Conservation (phyloP, 2,113 vertebrate genomes). For the Daboia siamensis region DNA sequence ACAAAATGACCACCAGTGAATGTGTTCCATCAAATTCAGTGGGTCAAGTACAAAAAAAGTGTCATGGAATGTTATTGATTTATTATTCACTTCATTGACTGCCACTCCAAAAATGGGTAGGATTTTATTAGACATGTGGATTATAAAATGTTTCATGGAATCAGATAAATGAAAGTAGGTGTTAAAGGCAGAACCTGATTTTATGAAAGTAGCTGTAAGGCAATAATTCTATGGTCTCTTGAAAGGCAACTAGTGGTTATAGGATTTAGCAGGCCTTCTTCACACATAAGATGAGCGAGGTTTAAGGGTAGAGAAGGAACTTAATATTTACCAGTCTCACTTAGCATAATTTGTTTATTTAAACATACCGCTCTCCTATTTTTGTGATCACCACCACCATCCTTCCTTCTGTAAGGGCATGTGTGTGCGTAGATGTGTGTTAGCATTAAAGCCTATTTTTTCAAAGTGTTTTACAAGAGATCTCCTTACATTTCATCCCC, state of each 20-base stretch:
- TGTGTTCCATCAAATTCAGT: background rate
- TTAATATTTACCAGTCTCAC: background rate
- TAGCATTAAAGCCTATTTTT: background rate
- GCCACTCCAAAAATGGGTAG: too few relatives aligned
- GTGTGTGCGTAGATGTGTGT: background rate
- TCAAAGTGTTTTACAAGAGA: background rate
- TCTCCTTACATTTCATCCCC: background rate
- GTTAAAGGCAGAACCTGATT: background rate
- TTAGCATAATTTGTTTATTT: background rate
- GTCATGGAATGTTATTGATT: background rate
- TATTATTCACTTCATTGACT: background rate
- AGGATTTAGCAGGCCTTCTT: background rate
- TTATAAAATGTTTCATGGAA: background rate
- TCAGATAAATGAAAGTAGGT: background rate
- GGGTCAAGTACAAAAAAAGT: background rate
- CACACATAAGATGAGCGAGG: background rate
- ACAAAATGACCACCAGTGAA: background rate
- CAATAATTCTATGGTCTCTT: background rate
- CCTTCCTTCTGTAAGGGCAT: background rate
- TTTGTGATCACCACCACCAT: background rate
- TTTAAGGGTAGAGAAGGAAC: background rate
- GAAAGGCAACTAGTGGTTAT: too few relatives aligned
- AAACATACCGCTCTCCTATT: background rate
- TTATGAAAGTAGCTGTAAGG: background rate
- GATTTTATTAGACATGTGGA: background rate